phyloP scores from a whole-genome alignment of 2,888 invertebrate genomes.

The Synanthedon formicaeformis region DNA sequence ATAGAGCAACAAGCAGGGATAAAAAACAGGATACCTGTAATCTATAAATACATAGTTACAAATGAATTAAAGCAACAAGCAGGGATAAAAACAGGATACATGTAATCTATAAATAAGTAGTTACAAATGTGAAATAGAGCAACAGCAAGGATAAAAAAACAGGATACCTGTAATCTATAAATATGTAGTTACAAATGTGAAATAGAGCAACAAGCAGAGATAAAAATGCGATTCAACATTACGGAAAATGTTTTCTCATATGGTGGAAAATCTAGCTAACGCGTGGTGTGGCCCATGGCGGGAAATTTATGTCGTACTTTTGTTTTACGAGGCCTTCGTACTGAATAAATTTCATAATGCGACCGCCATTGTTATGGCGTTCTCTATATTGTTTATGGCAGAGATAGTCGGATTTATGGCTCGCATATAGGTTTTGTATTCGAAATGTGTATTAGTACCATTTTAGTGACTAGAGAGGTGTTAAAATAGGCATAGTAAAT shows the following conservation, averaged over 20 bases:
- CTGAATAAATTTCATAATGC: conserved; percentile 47
- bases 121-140: too few species aligned
- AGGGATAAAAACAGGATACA: too few species aligned
- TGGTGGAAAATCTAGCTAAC: conserved; percentile 60
- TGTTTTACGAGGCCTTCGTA: conserved; percentile 51
- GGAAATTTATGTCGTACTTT: conserved; percentile 58
- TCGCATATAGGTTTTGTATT: conserved; percentile 1
- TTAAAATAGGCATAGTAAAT: not conserved
- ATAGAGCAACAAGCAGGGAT: too few species aligned
- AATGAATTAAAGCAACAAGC: too few species aligned
- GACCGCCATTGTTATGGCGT: conserved; percentile 17
- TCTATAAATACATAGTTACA: too few species aligned
- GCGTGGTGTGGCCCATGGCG: conserved; percentile 43
- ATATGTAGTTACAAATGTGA: not conserved
- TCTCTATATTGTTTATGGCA: conserved; percentile 19
- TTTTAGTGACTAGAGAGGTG: not conserved
- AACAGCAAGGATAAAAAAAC: too few species aligned
- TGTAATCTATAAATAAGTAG: too few species aligned
- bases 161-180: too few species aligned
- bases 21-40: too few species aligned
- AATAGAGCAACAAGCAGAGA: conserved; percentile 33
- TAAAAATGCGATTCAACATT: conserved; percentile 21
- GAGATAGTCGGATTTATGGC: conserved; percentile 16
- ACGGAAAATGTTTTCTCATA: conserved; percentile 64
- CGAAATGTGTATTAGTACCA: not conserved